Percentiles rank a stretch among this genome's conserved stretches.
Conservation (phyloP, 2,113 vertebrate genomes). For the Cercocebus atys region DNA sequence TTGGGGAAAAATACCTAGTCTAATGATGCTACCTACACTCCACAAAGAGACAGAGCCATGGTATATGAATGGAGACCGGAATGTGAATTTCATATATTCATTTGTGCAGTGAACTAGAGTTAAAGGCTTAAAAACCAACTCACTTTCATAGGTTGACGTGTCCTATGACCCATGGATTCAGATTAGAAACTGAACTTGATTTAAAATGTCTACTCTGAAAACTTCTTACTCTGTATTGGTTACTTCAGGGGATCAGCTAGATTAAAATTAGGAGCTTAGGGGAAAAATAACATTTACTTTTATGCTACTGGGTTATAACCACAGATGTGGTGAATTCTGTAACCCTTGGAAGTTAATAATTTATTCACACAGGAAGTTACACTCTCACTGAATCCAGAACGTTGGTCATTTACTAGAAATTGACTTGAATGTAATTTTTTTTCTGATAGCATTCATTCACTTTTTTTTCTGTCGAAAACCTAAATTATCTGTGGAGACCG, state of each 20-base stretch:
- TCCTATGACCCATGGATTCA: not conserved
- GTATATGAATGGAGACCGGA: not conserved
- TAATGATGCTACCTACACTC: not conserved
- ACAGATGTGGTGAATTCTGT: not conserved
- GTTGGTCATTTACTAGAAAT: slow-evolving; percentile 18
- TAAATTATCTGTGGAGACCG: not conserved
- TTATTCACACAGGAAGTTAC: not conserved
- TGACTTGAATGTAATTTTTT: not conserved
- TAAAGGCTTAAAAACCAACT: not conserved
- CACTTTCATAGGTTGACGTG: not conserved
- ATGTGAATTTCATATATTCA: not conserved
- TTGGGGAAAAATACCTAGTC: not conserved
- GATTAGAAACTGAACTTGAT: not conserved
- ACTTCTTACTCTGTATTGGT: not conserved
- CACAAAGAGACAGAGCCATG: not conserved
- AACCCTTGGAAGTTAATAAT: not conserved
- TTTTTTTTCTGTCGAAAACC: not conserved
- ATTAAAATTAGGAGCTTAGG: not conserved
- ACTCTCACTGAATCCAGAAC: not conserved
- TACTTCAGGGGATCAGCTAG: not conserved
- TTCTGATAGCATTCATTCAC: not conserved
- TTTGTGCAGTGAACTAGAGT: not conserved
- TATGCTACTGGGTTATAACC: not conserved
- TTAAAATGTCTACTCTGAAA: not conserved
- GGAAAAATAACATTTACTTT: not conserved